These are phyloP conservation scores for Paratrypauchen microcephalus DNA, from an alignment of 2,797 vertebrate genomes.

Conservation along the genomic window DNA sequence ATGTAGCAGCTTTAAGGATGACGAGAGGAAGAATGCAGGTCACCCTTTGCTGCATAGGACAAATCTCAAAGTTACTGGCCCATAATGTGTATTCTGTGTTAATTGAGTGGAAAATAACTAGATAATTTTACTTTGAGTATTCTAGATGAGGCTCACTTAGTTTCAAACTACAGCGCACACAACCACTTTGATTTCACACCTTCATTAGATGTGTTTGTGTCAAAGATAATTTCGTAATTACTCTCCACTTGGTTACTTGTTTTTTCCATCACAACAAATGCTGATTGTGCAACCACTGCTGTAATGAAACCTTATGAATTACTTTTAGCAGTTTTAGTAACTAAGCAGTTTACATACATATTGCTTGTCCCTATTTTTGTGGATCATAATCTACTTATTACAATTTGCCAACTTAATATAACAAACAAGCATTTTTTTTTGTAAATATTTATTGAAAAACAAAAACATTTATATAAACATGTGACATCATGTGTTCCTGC, in stretches of 20 bases:
- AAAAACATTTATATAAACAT: slow-evolving; percentile 16
- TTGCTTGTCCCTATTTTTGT: too few relatives aligned
- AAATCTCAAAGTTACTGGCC: too few relatives aligned
- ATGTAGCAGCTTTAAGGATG: neutral
- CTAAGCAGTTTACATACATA: too few relatives aligned
- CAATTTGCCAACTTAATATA: neutral
- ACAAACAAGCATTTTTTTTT: neutral
- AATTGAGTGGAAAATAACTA: neutral
- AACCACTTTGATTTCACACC: neutral
- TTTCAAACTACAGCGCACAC: too few relatives aligned
- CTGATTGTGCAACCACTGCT: neutral
- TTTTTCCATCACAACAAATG: neutral
- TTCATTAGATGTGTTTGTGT: too few relatives aligned
- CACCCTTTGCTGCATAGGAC: neutral
- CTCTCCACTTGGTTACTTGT: neutral
- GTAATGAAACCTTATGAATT: neutral
- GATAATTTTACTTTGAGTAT: neutral
- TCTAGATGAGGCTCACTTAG: too few relatives aligned
- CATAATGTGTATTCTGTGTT: neutral
- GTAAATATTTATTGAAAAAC: slow-evolving; percentile 67
- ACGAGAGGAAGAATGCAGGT: neutral
- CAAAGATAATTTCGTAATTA: neutral
- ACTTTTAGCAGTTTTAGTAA: too few relatives aligned
- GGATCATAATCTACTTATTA: neutral
- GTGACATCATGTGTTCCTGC: slow-evolving; percentile 43